Percentiles rank a stretch among this genome's conserved stretches.
phyloP scores from a whole-genome alignment of 2,113 vertebrate species.

The Anolis sagrei region DNA sequence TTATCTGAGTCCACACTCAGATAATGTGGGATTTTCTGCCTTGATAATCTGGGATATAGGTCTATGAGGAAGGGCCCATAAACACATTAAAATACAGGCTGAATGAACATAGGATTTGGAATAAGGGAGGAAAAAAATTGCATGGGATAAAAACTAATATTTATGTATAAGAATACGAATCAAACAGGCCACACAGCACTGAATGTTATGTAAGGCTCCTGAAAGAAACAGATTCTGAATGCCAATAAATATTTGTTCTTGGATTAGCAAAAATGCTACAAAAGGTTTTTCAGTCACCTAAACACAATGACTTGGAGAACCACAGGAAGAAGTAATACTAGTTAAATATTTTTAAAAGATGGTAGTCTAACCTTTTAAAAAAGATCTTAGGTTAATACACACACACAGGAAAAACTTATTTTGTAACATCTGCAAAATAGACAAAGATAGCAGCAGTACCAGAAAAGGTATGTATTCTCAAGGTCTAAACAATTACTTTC shows the following conservation, averaged over 20 bases:
- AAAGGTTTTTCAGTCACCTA: not conserved
- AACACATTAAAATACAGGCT: not conserved
- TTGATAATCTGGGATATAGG: too few species aligned
- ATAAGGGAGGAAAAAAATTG: not conserved
- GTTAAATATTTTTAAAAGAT: not conserved
- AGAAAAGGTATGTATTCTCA: not conserved
- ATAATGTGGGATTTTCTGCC: too few species aligned
- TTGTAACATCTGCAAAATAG: too few species aligned
- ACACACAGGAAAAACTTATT: too few species aligned
- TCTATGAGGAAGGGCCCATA: too few species aligned
- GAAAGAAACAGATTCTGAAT: not conserved
- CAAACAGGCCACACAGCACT: not conserved
- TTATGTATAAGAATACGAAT: not conserved
- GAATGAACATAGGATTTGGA: not conserved
- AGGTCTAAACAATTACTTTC: not conserved
- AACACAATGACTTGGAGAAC: not conserved
- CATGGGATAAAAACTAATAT: not conserved
- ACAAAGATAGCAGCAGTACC: not conserved
- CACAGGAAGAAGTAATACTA: not conserved
- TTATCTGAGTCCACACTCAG: too few species aligned
- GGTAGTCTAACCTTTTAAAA: not conserved
- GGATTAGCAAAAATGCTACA: not conserved
- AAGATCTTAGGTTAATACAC: not conserved
- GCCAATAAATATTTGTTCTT: not conserved
- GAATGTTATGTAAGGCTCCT: not conserved